These are phyloP conservation scores for Agrilus mali DNA, from an alignment of 2,888 invertebrate genomes.

Conservation along the genomic window DNA sequence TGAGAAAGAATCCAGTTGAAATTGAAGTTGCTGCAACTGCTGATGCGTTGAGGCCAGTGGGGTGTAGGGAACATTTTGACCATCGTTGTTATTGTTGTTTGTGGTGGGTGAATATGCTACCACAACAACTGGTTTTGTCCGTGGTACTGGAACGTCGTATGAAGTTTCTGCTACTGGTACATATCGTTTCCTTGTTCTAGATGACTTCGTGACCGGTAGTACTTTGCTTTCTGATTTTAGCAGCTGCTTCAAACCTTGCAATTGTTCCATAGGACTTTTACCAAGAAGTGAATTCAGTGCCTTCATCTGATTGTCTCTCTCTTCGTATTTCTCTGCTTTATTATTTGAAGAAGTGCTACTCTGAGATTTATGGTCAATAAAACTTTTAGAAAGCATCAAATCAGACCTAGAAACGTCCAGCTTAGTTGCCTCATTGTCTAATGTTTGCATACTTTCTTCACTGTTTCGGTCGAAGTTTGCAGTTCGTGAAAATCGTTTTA, in stretches of 20 bases:
- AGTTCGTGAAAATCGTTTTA: too few relatives aligned
- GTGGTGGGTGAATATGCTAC: constrained; percentile 8
- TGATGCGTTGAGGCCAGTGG: not conserved
- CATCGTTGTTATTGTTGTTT: not conserved
- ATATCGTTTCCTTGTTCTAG: constrained; percentile 14
- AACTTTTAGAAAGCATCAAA: too few relatives aligned
- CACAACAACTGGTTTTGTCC: constrained; percentile 17
- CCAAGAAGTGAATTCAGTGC: constrained; percentile 38
- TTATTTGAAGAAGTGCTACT: too few relatives aligned
- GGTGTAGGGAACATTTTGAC: not conserved
- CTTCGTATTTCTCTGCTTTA: too few relatives aligned
- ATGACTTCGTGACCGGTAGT: constrained; percentile 5
- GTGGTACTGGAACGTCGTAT: constrained; percentile 34
- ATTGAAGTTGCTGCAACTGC: constrained; percentile 16
- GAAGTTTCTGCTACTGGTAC: constrained; percentile 36
- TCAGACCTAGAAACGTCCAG: too few relatives aligned
- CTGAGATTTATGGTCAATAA: too few relatives aligned
- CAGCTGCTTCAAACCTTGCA: constrained; percentile 38
- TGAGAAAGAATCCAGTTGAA: constrained; percentile 24
- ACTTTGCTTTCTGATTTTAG: constrained; percentile 14
- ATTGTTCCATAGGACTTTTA: constrained; percentile 37
- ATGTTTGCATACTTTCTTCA: too few relatives aligned
- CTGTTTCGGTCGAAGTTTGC: too few relatives aligned
- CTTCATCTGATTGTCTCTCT: constrained; percentile 21
- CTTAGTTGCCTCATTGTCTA: too few relatives aligned